Conservation (phyloP, 2,113 vertebrate genomes). For the Bujurquina vittata region DNA sequence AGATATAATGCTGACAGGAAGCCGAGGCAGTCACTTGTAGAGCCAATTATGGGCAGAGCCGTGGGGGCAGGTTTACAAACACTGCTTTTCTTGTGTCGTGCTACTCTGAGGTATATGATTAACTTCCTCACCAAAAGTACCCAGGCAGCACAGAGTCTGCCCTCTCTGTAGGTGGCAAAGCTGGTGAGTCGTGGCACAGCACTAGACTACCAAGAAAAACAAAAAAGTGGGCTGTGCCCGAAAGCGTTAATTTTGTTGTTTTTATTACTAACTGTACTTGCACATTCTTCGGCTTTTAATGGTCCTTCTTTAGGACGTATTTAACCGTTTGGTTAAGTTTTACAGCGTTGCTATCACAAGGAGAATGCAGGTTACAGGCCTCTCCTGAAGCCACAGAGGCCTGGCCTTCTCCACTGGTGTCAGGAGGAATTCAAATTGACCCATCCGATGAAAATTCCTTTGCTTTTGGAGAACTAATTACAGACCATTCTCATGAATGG, state of each 20-base stretch:
- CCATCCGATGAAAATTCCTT: constrained; percentile 68
- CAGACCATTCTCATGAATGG: constrained; percentile 66
- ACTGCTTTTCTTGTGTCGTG: constrained; percentile 76
- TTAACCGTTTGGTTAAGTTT: constrained; percentile 68
- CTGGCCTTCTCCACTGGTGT: constrained; percentile 37
- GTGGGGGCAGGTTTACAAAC: constrained; percentile 80
- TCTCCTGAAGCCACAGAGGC: constrained; percentile 57
- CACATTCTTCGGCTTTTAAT: constrained; percentile 69
- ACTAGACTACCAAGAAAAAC: constrained; percentile 38
- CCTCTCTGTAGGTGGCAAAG: constrained; percentile 71
- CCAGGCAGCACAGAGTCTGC: constrained; percentile 64
- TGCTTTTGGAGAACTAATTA: constrained; percentile 72
- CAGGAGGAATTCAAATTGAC: constrained; percentile 65
- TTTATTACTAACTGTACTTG: constrained; percentile 51
- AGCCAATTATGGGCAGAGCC: constrained; percentile 76
- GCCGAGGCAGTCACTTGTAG: constrained; percentile 84
- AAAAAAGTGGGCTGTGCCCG: constrained; percentile 35
- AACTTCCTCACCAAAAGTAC: constrained; percentile 80
- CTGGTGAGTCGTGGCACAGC: constrained; percentile 64
- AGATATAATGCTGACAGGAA: constrained; percentile 86
- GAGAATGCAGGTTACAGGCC: constrained; percentile 63
- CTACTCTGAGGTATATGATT: constrained; percentile 82
- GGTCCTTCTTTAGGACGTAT: constrained; percentile 49
- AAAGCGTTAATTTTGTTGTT: constrained; percentile 51
- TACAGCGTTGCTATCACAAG: constrained; percentile 56